Percentiles rank a stretch among this genome's conserved stretches.
Evolutionary conservation across 2,113 vertebrate genomes (phyloP).

Genomic region (Carassius gibelio): DNA sequence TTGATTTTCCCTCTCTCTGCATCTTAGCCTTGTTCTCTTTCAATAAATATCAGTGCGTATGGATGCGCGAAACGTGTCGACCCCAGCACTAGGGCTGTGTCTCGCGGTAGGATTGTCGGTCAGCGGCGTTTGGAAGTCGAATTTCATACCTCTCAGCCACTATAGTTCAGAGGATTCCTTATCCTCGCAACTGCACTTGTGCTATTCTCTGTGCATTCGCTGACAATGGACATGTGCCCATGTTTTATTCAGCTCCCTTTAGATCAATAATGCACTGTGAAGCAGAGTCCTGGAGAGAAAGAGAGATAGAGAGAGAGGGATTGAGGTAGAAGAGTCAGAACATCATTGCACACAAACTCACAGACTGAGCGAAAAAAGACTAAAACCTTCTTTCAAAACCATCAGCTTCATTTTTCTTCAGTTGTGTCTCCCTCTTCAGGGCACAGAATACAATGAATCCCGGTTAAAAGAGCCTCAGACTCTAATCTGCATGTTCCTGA

Average conservation of each 20-base stretch:
- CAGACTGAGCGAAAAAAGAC: background rate
- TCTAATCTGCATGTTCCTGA: background rate
- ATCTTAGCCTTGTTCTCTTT: conserved; percentile 65
- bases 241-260: conserved; percentile 58
- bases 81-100: background rate
- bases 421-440: conserved; percentile 40
- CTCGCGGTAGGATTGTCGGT: background rate
- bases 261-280: conserved; percentile 57
- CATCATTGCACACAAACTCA: conserved; percentile 17
- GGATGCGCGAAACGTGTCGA: background rate
- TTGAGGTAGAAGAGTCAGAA: conserved; percentile 21
- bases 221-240: conserved; percentile 45
- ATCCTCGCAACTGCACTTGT: conserved; percentile 15
- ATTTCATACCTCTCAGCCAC: background rate
- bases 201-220: conserved; percentile 35
- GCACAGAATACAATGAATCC: background rate
- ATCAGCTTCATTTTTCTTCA: conserved; percentile 20
- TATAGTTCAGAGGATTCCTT: conserved; percentile 4
- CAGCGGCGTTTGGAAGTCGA: conserved; percentile 5
- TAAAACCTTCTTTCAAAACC: background rate
- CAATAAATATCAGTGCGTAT: conserved; percentile 70
- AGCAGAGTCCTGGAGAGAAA: conserved; percentile 23
- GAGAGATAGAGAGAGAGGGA: conserved; percentile 21
- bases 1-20: conserved; percentile 66
- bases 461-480: background rate